Evolutionary conservation across 2,888 invertebrate species (phyloP).

Genomic region (Drosophila hamatofila): DNA sequence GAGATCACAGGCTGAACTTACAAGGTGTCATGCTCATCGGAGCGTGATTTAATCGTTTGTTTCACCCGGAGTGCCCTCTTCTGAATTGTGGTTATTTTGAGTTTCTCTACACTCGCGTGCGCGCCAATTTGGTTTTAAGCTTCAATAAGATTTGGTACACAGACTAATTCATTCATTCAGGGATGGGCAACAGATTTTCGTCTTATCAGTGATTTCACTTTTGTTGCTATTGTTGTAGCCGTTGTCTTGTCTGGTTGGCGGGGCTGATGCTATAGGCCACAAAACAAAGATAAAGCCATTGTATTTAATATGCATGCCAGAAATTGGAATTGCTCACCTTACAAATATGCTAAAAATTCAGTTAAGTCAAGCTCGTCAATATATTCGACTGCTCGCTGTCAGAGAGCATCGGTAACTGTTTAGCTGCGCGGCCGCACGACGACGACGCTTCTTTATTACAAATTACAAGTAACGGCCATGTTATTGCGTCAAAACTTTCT

Average conservation of each 20-base stretch:
- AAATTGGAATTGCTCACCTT: slow-evolving; percentile 41
- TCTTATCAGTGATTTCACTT: slow-evolving; percentile 77
- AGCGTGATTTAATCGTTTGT: slow-evolving; percentile 40
- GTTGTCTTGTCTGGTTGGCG: slow-evolving; percentile 11
- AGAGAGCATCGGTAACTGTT: slow-evolving; percentile 65
- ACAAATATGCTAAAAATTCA: slow-evolving; percentile 30
- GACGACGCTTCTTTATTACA: slow-evolving; percentile 72
- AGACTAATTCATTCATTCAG: slow-evolving; percentile 46
- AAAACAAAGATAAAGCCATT: slow-evolving; percentile 39
- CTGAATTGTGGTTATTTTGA: slow-evolving; percentile 1
- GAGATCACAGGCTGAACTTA: slow-evolving; percentile 34
- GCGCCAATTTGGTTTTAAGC: slow-evolving; percentile 39
- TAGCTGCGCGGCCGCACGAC: slow-evolving; percentile 32
- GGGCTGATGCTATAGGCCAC: slow-evolving; percentile 38
- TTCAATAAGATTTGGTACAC: slow-evolving; percentile 28
- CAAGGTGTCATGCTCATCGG: slow-evolving; percentile 57
- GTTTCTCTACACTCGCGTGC: slow-evolving; percentile 33
- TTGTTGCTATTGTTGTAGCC: slow-evolving; percentile 27
- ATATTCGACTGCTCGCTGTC: slow-evolving; percentile 51
- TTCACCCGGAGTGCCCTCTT: slow-evolving; percentile 16
- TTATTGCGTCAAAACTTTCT: slow-evolving; percentile 80
- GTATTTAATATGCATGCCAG: slow-evolving; percentile 45
- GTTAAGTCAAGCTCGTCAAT: slow-evolving; percentile 4
- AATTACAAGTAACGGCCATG: slow-evolving; percentile 64
- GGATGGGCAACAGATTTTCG: slow-evolving; percentile 16